Evolutionary conservation across 2,113 vertebrate species (phyloP).

Genomic region (Chloropsis cyanopogon): DNA sequence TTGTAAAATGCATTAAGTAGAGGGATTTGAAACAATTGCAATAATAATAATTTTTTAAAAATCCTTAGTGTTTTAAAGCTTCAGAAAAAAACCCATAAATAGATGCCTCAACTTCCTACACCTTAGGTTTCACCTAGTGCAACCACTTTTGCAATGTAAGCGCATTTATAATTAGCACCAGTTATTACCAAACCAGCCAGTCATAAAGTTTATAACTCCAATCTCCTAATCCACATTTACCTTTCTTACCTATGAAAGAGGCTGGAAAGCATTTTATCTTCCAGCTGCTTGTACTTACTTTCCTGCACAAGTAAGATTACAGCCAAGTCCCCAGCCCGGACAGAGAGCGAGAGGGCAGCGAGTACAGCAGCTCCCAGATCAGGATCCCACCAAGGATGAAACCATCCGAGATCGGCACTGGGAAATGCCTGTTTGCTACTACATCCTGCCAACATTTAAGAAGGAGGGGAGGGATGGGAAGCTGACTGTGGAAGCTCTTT

Average conservation of each 20-base stretch:
- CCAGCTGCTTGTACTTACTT: not conserved
- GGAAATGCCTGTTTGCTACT: constrained; percentile 49
- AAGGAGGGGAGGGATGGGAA: not conserved
- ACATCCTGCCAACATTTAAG: not conserved
- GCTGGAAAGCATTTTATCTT: not conserved
- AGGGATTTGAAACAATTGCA: not conserved
- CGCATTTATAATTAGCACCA: constrained; percentile 13
- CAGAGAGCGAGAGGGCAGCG: constrained; percentile 33
- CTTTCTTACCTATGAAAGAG: not conserved
- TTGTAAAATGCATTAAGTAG: not conserved
- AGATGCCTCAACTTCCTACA: not conserved
- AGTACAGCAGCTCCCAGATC: constrained; percentile 68
- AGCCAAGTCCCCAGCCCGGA: constrained; percentile 49
- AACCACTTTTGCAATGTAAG: not conserved
- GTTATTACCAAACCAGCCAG: not conserved
- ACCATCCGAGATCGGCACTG: constrained; percentile 51
- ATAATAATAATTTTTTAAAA: not conserved
- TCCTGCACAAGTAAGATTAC: constrained; percentile 21
- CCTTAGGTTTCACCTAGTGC: not conserved
- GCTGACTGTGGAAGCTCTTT: not conserved
- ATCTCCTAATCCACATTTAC: constrained; percentile 34
- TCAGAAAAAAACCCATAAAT: not conserved
- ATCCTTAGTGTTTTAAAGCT: not conserved
- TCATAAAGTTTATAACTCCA: not conserved
- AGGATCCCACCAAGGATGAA: constrained; percentile 68